Conservation (phyloP, 2,888 invertebrate species). For the Mythimna vitellina region DNA sequence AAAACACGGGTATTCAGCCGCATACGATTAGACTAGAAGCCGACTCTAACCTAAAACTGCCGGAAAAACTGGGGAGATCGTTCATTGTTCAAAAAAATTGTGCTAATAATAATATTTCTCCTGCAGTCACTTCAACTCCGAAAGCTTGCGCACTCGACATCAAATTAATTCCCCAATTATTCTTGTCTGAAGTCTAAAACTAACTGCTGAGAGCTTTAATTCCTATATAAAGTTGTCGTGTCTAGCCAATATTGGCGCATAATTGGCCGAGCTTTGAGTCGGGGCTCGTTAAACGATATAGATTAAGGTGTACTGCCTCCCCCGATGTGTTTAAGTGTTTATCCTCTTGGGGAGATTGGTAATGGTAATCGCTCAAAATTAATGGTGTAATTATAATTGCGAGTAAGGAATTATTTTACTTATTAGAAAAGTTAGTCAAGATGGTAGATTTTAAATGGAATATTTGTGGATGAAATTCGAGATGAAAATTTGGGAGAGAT, state of each 20-base stretch:
- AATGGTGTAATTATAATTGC: background rate
- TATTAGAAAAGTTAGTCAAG: background rate
- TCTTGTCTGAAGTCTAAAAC: constrained; percentile 34
- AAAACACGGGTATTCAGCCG: no score
- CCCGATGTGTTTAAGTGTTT: constrained; percentile 16
- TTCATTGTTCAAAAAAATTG: background rate
- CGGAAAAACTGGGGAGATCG: background rate
- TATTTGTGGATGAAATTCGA: background rate
- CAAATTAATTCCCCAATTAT: constrained; percentile 35
- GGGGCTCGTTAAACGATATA: constrained; percentile 35
- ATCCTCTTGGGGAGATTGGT: background rate
- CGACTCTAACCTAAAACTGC: no score
- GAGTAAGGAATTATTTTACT: background rate
- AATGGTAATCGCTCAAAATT: constrained; percentile 22
- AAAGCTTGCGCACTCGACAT: constrained; percentile 20
- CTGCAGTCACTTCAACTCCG: constrained; percentile 7
- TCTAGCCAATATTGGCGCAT: constrained; percentile 48
- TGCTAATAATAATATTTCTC: background rate
- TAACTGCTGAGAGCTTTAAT: constrained; percentile 32
- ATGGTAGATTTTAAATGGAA: background rate
- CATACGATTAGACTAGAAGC: no score
- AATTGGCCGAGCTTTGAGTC: constrained; percentile 48
- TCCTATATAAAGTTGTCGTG: constrained; percentile 47
- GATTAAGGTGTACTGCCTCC: constrained; percentile 29
- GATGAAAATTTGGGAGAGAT: no score